Percentiles rank a stretch among this genome's conserved stretches.
Conservation (phyloP, 1,140 invertebrate species). For the Belonocnema kinseyi region DNA sequence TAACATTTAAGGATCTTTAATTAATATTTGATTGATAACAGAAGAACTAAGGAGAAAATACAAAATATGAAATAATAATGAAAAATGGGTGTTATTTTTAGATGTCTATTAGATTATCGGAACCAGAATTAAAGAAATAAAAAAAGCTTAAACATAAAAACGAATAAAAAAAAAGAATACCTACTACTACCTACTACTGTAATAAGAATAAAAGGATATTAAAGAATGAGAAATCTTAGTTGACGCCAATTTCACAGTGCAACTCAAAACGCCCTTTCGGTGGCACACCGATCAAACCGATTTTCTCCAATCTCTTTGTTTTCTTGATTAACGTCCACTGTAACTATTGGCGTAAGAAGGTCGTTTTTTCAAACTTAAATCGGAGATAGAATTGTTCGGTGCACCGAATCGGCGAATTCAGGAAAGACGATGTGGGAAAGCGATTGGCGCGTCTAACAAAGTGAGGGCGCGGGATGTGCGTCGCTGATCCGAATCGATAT, state of each 20-base stretch:
- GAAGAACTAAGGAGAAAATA: conserved; percentile 54
- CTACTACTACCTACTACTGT: conserved; percentile 62
- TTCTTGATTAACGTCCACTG: conserved; percentile 2
- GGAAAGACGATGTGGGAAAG: conserved; percentile 42
- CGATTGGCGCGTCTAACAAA: conserved; percentile 39
- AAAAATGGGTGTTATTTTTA: conserved; percentile 74
- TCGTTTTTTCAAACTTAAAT: conserved; percentile 24
- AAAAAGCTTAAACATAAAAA: conserved; percentile 66
- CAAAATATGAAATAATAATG: conserved; percentile 67
- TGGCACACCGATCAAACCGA: background rate
- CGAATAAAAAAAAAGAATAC: conserved; percentile 59
- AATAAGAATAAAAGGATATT: conserved; percentile 57
- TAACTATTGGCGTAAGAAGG: conserved; percentile 24
- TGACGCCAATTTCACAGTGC: conserved; percentile 52
- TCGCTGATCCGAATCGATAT: too few species aligned
- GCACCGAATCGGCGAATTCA: conserved; percentile 29
- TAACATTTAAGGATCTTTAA: conserved; percentile 65
- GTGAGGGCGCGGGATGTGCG: too few species aligned
- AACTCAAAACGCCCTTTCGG: background rate
- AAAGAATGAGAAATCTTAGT: conserved; percentile 61
- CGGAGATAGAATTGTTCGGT: conserved; percentile 5
- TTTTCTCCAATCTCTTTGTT: background rate
- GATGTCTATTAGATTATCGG: conserved; percentile 73
- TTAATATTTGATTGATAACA: conserved; percentile 57
- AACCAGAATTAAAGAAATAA: conserved; percentile 63